Evolutionary conservation across 2,888 invertebrate species (phyloP), one percentile per base, ranked within the genome.

Genomic region (Agrochola litura): DNA sequence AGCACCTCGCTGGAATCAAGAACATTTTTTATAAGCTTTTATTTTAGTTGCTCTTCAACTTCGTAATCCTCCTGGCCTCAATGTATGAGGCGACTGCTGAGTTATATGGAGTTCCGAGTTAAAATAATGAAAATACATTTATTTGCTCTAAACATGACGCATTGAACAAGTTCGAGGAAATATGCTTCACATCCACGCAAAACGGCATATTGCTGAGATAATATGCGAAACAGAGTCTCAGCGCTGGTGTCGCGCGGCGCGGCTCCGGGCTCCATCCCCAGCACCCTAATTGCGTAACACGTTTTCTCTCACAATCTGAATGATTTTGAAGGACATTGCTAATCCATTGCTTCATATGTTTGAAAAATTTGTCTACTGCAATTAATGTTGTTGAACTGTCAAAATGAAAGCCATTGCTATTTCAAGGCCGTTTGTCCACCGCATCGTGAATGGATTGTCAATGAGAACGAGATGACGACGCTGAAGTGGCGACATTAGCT

Each of bases 1-100:
- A 96, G 89, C 14, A 94, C 75, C 60, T 93, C 89, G 14, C 95
- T 96, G 91, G 25, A 92, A 91, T 77, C 1, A 1, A 16, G 3
- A 65, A 76, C 10, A 66, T 30, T 60, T 61, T 58, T 22, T 37
- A 12, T 10, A 22, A 37, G 37, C 61, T 22, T 61, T 61, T 61
- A 63, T 63, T 61, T 61, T 37, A 61, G 10, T 61, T 19, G 2
- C 30, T 30, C 60, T 60, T 30, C 25, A 60, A 8, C 16, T 6
- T 60, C 16, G 16, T 60, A 60, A 16, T 60, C 8, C 16, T 60
- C 25, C 25, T 60, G 25, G 9, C 16, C 5, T 6, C n/a, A 54
- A n/a, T n/a, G 56, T 60, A 19, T 14, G 5, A 41, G 12, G 22
- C 14, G 22, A 52, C 19, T 52, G 8, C 52, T n/a, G 41, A n/a